Evolutionary conservation across 2,888 invertebrate species (phyloP).

Genomic region (Brenthis daphne): DNA sequence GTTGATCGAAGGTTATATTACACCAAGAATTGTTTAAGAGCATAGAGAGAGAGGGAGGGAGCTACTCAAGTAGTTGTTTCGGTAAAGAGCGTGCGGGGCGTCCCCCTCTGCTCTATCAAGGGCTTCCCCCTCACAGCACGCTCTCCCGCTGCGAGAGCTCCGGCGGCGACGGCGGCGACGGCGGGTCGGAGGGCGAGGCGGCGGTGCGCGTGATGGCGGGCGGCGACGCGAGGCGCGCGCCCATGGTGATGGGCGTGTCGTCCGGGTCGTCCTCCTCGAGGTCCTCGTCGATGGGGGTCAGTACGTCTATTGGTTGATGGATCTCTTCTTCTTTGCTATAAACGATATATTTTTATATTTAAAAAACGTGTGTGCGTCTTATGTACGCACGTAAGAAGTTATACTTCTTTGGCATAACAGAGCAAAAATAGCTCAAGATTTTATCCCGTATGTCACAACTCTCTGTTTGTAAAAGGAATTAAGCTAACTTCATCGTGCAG

Average conservation of each 20-base stretch:
- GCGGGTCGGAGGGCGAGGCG: constrained; percentile 84
- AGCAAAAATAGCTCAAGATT: no score
- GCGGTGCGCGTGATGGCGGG: constrained; percentile 91
- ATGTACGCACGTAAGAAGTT: no score
- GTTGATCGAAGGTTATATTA: no score
- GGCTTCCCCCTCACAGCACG: constrained; percentile 76
- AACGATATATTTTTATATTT: neutral
- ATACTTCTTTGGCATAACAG: no score
- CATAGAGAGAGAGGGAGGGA: no score
- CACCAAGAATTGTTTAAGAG: no score
- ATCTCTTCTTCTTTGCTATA: constrained; percentile 81
- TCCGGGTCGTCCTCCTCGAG: constrained; percentile 86
- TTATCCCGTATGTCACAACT: no score
- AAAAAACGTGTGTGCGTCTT: no score
- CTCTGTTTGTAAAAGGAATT: no score
- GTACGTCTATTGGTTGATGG: constrained; percentile 85
- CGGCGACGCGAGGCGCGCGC: constrained; percentile 63
- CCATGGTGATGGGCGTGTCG: constrained; percentile 87
- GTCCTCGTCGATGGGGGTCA: constrained; percentile 92
- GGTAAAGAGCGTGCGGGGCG: neutral
- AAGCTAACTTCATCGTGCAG: no score
- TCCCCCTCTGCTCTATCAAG: neutral
- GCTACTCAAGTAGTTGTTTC: no score
- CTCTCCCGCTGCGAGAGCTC: constrained; percentile 84
- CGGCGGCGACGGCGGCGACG: constrained; percentile 49